Percentiles rank a stretch among this genome's conserved stretches.
These are phyloP conservation scores for Montipora capricornis DNA, from an alignment of 64 coral and sea anemone genomes.

Conservation along the genomic window DNA sequence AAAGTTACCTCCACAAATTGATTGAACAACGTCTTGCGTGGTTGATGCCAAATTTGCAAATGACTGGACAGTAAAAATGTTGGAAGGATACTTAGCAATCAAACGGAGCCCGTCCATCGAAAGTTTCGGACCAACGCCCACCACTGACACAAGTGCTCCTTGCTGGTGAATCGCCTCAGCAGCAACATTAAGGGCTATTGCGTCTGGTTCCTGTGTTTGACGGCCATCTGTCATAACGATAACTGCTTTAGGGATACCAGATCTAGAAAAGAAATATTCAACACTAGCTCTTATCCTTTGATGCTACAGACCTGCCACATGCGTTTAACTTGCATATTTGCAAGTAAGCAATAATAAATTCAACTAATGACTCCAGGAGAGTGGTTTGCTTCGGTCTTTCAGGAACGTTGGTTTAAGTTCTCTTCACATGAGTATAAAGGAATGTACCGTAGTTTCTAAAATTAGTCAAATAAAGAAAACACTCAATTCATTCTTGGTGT, in stretches of 20 bases:
- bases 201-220: constrained; percentile 89
- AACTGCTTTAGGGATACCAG: constrained; percentile 53
- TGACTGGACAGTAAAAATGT: constrained; percentile 75
- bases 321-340: too few relatives aligned
- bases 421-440: too few relatives aligned
- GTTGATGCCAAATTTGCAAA: constrained; percentile 59
- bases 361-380: too few relatives aligned
- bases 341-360: too few relatives aligned
- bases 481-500: too few relatives aligned
- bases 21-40: constrained; percentile 44
- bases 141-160: constrained; percentile 71
- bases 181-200: constrained; percentile 45
- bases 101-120: constrained; percentile 45
- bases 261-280: neutral
- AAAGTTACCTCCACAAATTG: constrained; percentile 46
- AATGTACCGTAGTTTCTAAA: too few relatives aligned
- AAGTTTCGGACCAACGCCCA: constrained; percentile 79
- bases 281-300: too few relatives aligned
- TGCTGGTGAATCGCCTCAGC: constrained; percentile 52
- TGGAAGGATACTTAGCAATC: constrained; percentile 62
- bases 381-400: too few relatives aligned
- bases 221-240: constrained; percentile 86
- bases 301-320: neutral
- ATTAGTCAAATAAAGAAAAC: too few relatives aligned
- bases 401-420: too few relatives aligned